Evolutionary conservation across 2,797 vertebrate species (phyloP), one percentile per base, ranked within the genome.

Genomic region (Poeciliopsis infans): DNA sequence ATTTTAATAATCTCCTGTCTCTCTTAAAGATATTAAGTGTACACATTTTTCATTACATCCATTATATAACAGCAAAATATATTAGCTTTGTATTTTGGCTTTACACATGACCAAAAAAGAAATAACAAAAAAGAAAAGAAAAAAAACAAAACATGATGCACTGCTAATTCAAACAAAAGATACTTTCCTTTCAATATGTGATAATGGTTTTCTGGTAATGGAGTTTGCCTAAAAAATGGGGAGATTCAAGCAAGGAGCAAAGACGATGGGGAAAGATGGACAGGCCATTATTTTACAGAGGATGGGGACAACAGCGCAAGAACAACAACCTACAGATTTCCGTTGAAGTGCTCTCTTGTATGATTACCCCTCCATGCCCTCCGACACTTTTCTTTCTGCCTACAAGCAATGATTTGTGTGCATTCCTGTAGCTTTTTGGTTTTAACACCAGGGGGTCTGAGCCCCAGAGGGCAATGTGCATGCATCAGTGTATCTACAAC

Each of bases 21-120:
- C 91, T 88, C 83, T 90, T 86, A 88, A 87, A 85, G 71, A 85
- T 90, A 93, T 94, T 85, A 91, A 93, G 82, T 92, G 87, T 59
- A 68, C 79, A 66, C 83, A 89, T 75, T 88, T 66, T 66, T 76
- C 59, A 77, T 59, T 47, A 75, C 66, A 51, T 45, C 47, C 86
- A 31, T 61, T 61, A 61, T 61, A 15, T 15, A 85, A 87, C 72
- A 74, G 80, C 81, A 83, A 89, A 86, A 86, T 89, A 79, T 80
- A 49, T 25, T 41, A 71, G 53, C 78, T 79, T 86, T 79, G 72
- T 59, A 83, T 88, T 82, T 79, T 68, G n/a, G 36, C 36, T 70
- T 51, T 83, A 39, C 43, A 80, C 61, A 78, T 76, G 51, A 53
- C 51, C 51, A 79, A 36, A 83, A 74, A 77, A 8, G 23, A 51